phyloP scores from a whole-genome alignment of 2,113 vertebrate genomes.

The Peromyscus leucopus region DNA sequence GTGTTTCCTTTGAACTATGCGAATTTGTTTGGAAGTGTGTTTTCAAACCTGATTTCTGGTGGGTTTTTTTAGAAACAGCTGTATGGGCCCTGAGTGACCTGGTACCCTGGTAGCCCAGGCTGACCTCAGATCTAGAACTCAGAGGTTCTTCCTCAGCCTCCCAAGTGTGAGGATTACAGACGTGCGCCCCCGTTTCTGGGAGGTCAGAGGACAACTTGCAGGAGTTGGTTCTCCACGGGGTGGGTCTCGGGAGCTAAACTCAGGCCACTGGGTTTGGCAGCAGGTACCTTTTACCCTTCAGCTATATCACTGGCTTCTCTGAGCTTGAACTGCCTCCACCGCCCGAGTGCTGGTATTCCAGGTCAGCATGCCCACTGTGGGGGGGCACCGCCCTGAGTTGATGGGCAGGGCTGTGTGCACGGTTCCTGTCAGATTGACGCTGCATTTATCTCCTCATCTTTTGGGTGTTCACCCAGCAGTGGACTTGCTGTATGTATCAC shows the following conservation, averaged over 20 bases:
- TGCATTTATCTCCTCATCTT: rapidly evolving
- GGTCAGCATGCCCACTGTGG: background rate
- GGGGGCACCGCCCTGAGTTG: background rate
- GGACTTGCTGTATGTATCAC: background rate
- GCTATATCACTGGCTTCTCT: background rate
- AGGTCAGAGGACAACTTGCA: background rate
- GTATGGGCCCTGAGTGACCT: background rate
- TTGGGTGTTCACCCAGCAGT: background rate
- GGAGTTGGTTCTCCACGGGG: no score
- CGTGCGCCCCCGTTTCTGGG: background rate
- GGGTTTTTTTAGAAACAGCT: background rate
- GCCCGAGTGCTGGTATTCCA: background rate
- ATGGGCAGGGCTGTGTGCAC: background rate
- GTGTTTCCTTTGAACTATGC: background rate
- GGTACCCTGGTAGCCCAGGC: background rate
- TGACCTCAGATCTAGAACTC: background rate
- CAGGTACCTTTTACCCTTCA: background rate
- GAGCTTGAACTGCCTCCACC: background rate
- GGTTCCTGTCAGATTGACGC: no score
- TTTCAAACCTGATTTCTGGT: background rate
- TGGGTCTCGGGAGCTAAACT: no score
- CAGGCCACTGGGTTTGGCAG: background rate
- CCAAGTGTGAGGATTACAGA: background rate
- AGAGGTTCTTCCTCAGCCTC: background rate
- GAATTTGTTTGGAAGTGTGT: background rate